These are phyloP conservation scores for Sinocyclocheilus grahami DNA, from an alignment of 2,113 vertebrate genomes.

Conservation along the genomic window DNA sequence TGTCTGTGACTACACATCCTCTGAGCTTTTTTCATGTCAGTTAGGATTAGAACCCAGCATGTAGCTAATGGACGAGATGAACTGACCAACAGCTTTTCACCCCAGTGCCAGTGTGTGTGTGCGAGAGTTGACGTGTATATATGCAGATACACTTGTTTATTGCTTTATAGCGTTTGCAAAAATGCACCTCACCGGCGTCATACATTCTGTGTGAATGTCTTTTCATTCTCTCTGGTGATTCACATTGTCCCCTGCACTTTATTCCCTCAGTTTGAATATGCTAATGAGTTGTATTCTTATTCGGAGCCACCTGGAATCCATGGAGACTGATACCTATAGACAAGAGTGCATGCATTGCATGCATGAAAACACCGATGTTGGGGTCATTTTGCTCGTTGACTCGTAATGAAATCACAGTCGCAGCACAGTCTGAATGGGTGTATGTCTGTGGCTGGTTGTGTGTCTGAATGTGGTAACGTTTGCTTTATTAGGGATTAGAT, in stretches of 20 bases:
- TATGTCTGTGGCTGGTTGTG: slow-evolving; percentile 40
- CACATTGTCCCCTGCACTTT: slow-evolving; percentile 59
- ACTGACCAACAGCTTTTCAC: slow-evolving; percentile 50
- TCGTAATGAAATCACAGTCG: slow-evolving; percentile 10
- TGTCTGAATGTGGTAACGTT: slow-evolving; percentile 68
- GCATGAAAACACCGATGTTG: not conserved
- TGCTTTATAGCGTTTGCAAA: slow-evolving; percentile 75
- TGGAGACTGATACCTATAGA: slow-evolving; percentile 33
- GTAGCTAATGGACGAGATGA: slow-evolving; percentile 74
- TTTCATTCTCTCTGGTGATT: slow-evolving; percentile 26
- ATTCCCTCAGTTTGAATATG: slow-evolving; percentile 74
- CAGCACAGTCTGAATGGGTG: slow-evolving; percentile 15
- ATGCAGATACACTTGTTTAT: slow-evolving; percentile 60
- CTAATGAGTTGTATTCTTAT: slow-evolving; percentile 73
- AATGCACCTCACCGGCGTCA: slow-evolving; percentile 59
- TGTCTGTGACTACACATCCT: slow-evolving; percentile 42
- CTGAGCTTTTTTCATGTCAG: slow-evolving; percentile 72
- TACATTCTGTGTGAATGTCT: slow-evolving; percentile 61
- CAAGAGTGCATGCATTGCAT: not conserved
- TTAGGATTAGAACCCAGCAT: slow-evolving; percentile 83
- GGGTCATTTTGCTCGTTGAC: slow-evolving; percentile 18
- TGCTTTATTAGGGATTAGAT: slow-evolving; percentile 74
- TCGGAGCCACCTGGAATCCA: slow-evolving; percentile 71
- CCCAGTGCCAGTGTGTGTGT: slow-evolving; percentile 26
- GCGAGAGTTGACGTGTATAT: slow-evolving; percentile 27